A percentile compares a stretch with the other conserved stretches of the same genome.
Conservation (phyloP, 2,888 invertebrate species). For the Clivina fossor region DNA sequence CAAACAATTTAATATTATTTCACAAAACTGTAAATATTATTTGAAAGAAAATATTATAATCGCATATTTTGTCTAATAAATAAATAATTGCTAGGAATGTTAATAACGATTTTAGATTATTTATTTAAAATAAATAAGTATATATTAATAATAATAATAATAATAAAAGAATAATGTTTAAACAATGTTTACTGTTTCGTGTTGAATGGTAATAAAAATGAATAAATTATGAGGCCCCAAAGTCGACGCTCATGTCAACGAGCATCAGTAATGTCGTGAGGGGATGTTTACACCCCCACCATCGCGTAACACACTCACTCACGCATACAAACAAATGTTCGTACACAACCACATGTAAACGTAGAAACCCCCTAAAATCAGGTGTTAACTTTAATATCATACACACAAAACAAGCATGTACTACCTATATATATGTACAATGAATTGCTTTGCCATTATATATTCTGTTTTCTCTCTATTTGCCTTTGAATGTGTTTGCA, state of each 20-base stretch:
- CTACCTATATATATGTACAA: constrained; percentile 16
- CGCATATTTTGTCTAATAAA: too few species aligned
- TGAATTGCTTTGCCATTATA: constrained; percentile 9
- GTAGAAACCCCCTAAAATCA: constrained; percentile 32
- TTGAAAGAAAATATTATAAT: too few species aligned
- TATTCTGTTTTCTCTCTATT: too few species aligned
- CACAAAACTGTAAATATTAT: too few species aligned
- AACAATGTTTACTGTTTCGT: background rate
- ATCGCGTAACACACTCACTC: constrained; percentile 6
- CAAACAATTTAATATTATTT: too few species aligned
- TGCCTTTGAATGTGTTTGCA: too few species aligned
- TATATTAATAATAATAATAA: background rate
- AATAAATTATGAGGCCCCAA: background rate
- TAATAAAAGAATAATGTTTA: background rate
- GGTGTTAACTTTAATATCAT: constrained; percentile 27
- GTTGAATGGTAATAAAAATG: background rate
- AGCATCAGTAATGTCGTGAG: constrained; percentile 5
- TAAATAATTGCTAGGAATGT: too few species aligned
- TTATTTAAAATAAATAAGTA: constrained; percentile 3
- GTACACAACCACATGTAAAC: too few species aligned
- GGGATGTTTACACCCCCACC: constrained; percentile 25
- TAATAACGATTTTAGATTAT: too few species aligned
- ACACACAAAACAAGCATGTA: constrained; percentile 13
- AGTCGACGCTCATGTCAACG: constrained; percentile 7
- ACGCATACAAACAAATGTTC: constrained; percentile 19